Percentiles rank a stretch among this genome's conserved stretches.
Evolutionary conservation across 2,113 vertebrate species (phyloP).

Genomic region (Tretioscincus oriximinensis): DNA sequence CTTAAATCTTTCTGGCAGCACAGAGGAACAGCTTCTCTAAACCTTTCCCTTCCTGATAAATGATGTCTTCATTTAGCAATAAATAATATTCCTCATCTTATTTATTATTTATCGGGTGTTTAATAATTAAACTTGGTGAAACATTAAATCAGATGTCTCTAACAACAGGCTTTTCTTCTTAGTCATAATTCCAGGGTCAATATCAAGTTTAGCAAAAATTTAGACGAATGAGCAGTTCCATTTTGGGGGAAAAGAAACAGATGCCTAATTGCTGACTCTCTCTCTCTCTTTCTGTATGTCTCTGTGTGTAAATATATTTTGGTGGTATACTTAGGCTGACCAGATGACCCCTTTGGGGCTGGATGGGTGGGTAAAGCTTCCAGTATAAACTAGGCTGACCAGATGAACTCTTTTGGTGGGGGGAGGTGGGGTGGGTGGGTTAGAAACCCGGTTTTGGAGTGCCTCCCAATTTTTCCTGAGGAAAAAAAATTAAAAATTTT

Average conservation of each 20-base stretch:
- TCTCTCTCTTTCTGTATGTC: not conserved
- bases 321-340: not conserved
- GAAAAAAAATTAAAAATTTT: no score
- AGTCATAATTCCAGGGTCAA: not conserved
- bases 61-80: constrained; percentile 3
- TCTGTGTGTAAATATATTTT: not conserved
- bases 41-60: not conserved
- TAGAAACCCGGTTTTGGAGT: no score
- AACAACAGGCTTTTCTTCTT: not conserved
- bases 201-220: not conserved
- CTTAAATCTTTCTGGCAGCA: not conserved
- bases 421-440: no score
- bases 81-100: constrained; percentile 35
- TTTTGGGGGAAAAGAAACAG: not conserved
- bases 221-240: not conserved
- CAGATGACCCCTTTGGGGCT: no score
- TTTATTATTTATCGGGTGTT: constrained; percentile 43
- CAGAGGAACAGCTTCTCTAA: not conserved
- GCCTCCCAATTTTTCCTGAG: no score
- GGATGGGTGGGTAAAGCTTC: no score
- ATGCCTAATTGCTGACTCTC: not conserved
- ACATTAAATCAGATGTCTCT: not conserved
- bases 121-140: constrained; percentile 16
- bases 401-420: no score
- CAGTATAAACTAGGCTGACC: no score